These are phyloP conservation scores for Tor tambroides DNA, from an alignment of 2,113 vertebrate species.

Conservation along the genomic window DNA sequence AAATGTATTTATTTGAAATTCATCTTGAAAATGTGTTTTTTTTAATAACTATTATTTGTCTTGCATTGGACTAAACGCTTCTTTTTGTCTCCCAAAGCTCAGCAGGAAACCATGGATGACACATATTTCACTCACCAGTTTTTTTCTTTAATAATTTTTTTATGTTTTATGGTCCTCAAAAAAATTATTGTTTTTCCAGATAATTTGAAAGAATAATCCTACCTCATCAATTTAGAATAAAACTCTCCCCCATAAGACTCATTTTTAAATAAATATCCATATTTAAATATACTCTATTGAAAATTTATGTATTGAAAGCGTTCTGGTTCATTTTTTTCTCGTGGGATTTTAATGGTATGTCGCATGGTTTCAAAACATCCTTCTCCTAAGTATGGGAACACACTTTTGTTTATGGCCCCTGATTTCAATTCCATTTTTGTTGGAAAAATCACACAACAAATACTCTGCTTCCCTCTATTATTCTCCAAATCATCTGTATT, in stretches of 20 bases:
- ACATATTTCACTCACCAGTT: slow-evolving; percentile 5
- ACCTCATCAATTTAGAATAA: background rate
- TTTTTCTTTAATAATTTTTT: background rate
- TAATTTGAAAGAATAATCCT: background rate
- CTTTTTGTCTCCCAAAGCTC: background rate
- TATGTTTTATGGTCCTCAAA: background rate
- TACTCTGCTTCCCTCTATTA: slow-evolving; percentile 55
- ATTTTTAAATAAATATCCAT: background rate
- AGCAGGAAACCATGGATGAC: background rate
- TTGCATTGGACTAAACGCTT: background rate
- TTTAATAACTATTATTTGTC: background rate
- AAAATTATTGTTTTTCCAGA: background rate
- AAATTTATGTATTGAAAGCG: background rate
- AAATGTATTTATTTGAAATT: background rate
- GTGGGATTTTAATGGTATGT: background rate
- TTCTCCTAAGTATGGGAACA: slow-evolving; percentile 39
- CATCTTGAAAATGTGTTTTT: background rate
- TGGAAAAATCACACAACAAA: slow-evolving; percentile 58
- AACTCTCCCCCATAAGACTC: background rate
- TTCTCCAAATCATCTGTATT: slow-evolving; percentile 55
- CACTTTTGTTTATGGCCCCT: slow-evolving; percentile 36
- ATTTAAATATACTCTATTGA: background rate
- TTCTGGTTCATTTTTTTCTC: background rate
- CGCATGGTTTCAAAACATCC: slow-evolving; percentile 21
- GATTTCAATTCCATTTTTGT: slow-evolving; percentile 53